These are phyloP conservation scores for Lathamus discolor DNA, from an alignment of 2,113 vertebrate genomes.

Conservation along the genomic window DNA sequence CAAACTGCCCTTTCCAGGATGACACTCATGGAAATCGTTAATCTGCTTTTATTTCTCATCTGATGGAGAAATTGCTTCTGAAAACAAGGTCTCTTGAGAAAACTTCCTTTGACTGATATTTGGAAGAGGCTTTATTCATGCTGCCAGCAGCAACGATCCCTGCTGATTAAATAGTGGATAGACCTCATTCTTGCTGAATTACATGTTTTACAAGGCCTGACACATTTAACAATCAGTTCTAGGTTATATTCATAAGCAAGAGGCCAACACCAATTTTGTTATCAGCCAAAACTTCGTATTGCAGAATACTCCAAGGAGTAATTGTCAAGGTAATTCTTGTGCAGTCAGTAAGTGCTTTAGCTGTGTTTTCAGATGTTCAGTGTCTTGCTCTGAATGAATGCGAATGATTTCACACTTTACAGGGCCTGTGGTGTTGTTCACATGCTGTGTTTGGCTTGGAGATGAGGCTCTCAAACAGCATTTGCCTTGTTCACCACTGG, in stretches of 20 bases:
- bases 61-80: background rate
- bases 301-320: background rate
- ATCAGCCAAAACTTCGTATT: background rate
- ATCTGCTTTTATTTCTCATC: background rate
- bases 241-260: background rate
- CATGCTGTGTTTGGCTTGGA: background rate
- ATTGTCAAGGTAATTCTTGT: background rate
- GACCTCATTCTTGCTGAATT: slow-evolving; percentile 1
- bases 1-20: background rate
- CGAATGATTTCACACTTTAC: background rate
- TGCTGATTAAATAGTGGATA: background rate
- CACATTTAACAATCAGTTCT: background rate
- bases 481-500: background rate
- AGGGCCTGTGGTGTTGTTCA: background rate
- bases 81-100: background rate
- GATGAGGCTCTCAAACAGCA: background rate
- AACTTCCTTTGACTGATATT: background rate
- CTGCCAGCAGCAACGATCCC: background rate
- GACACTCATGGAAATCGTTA: background rate
- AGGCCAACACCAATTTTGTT: background rate
- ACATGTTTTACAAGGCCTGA: background rate
- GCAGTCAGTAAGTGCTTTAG: background rate
- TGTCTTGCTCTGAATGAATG: background rate
- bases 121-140: background rate
- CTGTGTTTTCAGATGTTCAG: background rate